phyloP scores from a whole-genome alignment of 2,888 invertebrate genomes.

The Agelastica alni region DNA sequence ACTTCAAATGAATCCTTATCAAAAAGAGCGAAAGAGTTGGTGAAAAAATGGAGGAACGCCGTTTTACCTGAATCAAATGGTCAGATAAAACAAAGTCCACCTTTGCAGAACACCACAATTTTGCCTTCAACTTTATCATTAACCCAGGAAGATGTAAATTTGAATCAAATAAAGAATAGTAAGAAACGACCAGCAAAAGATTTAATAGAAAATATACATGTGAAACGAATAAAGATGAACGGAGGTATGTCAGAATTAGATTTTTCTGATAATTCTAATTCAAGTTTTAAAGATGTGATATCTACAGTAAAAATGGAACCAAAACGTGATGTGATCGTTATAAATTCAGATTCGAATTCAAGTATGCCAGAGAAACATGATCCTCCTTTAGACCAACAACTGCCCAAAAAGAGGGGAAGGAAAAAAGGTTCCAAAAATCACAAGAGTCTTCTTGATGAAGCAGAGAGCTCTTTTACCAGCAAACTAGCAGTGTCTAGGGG shows the following conservation, averaged over 20 bases:
- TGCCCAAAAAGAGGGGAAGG: conserved; percentile 63
- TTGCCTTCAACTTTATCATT: conserved; percentile 27
- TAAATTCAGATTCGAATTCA: conserved; percentile 59
- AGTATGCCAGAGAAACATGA: conserved; percentile 58
- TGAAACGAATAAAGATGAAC: conserved; percentile 57
- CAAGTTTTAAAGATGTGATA: conserved; percentile 54
- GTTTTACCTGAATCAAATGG: conserved; percentile 66
- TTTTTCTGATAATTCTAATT: conserved; percentile 56
- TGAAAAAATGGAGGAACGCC: conserved; percentile 91
- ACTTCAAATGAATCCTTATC: conserved; percentile 84
- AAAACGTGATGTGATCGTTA: conserved; percentile 46
- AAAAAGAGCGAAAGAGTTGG: conserved; percentile 86
- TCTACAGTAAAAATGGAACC: conserved; percentile 33
- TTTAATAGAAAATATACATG: conserved; percentile 31
- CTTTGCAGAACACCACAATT: conserved; percentile 30
- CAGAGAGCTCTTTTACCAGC: conserved; percentile 61
- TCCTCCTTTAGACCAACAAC: conserved; percentile 50
- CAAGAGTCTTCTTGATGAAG: conserved; percentile 58
- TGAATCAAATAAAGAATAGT: conserved; percentile 38
- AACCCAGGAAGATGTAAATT: conserved; percentile 44
- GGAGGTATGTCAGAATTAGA: conserved; percentile 56
- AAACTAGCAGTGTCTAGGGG: conserved; percentile 63
- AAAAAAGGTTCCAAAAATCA: conserved; percentile 65
- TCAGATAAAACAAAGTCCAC: conserved; percentile 47
- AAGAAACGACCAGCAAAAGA: conserved; percentile 43